These are phyloP conservation scores for Piscicola geometra DNA, from an alignment of 2,888 invertebrate genomes.

Conservation along the genomic window DNA sequence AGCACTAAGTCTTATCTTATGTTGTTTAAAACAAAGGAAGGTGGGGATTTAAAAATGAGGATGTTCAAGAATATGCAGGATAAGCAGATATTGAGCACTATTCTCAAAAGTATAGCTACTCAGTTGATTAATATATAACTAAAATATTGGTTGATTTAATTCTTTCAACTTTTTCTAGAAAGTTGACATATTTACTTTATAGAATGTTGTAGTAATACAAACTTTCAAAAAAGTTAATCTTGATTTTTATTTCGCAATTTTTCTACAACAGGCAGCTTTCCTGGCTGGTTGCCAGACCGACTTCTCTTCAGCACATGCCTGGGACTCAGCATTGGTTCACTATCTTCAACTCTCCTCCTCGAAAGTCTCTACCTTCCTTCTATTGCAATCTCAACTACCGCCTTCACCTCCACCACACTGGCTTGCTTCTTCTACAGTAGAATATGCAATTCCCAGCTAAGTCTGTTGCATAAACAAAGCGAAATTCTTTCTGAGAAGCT, in stretches of 20 bases:
- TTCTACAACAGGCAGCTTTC: background rate
- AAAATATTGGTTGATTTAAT: background rate
- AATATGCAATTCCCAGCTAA: background rate
- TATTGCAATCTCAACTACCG: background rate
- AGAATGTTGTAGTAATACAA: background rate
- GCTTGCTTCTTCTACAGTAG: constrained; percentile 4
- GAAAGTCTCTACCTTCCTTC: constrained; percentile 10
- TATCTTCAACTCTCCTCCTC: background rate
- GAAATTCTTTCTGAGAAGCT: background rate
- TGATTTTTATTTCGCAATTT: background rate
- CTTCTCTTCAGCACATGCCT: background rate
- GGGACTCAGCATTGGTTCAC: background rate
- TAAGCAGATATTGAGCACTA: background rate
- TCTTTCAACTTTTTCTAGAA: background rate
- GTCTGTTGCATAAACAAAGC: background rate
- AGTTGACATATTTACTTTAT: background rate
- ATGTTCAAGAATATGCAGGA: background rate
- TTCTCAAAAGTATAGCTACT: background rate
- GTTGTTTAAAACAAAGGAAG: background rate
- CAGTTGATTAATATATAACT: background rate
- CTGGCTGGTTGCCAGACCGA: background rate
- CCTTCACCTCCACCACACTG: background rate
- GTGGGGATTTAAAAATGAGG: background rate
- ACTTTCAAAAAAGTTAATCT: background rate
- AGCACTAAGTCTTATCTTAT: background rate